Evolutionary conservation across 2,113 vertebrate species (phyloP).

Genomic region (human (Homo sapiens)): GRCh38 chr5:106274501-106275000

Average conservation of each 20-base stretch:
- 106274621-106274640: background rate
- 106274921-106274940: background rate
- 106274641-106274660: background rate
- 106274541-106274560: background rate
- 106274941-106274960: background rate
- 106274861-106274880: background rate
- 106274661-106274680: background rate
- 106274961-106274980: background rate
- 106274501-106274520: background rate
- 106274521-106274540: background rate
- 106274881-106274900: background rate
- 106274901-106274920: background rate
- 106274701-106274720: background rate
- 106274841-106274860: background rate
- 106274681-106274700: background rate
- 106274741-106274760: background rate
- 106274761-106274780: background rate
- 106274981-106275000: background rate
- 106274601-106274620: background rate
- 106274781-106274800: background rate
- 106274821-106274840: background rate
- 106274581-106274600: background rate
- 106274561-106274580: background rate
- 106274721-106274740: background rate
- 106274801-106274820: background rate